Evolutionary conservation across 2,797 vertebrate species (phyloP).

Genomic region (Lacerta bilineata): DNA sequence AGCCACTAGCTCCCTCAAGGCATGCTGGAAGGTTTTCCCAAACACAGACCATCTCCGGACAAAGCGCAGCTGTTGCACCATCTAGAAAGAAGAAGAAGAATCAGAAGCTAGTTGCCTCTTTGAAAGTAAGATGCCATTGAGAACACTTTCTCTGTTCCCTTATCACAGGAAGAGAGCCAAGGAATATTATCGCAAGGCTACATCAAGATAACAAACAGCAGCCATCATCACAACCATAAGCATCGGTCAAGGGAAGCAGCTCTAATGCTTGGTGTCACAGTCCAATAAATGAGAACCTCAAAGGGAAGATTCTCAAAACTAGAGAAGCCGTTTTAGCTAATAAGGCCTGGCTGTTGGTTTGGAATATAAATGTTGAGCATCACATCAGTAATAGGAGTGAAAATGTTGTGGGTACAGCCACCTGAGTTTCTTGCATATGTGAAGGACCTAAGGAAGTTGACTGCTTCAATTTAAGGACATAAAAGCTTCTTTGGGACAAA

Average conservation of each 20-base stretch:
- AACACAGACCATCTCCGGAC: constrained; percentile 82
- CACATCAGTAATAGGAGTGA: background rate
- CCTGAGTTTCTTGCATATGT: background rate
- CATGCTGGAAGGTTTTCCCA: constrained; percentile 76
- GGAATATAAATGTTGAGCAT: background rate
- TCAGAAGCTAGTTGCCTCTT: background rate
- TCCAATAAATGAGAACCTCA: constrained; percentile 1
- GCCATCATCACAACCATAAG: background rate
- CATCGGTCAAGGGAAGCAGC: background rate
- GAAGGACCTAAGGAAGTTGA: background rate
- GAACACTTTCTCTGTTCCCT: background rate
- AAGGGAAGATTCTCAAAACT: background rate
- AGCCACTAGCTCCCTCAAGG: constrained; percentile 76
- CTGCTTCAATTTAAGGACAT: background rate
- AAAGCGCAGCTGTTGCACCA: constrained; percentile 79
- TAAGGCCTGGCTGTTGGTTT: background rate
- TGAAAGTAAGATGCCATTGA: background rate
- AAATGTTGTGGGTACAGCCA: background rate
- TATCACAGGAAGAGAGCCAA: background rate
- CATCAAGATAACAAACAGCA: background rate
- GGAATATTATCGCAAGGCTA: background rate
- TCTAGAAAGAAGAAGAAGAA: constrained; percentile 66
- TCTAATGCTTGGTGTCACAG: background rate
- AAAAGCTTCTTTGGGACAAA: background rate
- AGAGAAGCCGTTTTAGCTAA: background rate